phyloP scores from a whole-genome alignment of 2,797 vertebrate species.

The Molossus molossus region DNA sequence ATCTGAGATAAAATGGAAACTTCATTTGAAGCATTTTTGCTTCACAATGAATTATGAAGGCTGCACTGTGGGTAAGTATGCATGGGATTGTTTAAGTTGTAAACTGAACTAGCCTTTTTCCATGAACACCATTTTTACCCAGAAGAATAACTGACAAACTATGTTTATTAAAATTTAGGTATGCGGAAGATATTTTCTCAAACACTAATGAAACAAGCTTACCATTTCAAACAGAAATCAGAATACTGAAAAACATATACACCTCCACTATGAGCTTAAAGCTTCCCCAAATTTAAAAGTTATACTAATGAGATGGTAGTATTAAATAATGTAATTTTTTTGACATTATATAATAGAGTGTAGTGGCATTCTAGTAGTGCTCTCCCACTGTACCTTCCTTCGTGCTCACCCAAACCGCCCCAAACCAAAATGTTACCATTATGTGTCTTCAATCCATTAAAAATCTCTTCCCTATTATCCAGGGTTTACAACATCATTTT shows the following conservation, averaged over 20 bases:
- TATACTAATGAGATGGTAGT: not conserved
- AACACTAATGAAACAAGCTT: not conserved
- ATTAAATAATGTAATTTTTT: constrained; percentile 42
- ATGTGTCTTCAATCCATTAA: constrained; percentile 32
- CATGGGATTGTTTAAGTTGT: constrained; percentile 18
- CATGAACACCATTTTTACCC: not conserved
- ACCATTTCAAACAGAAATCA: constrained; percentile 24
- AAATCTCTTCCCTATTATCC: constrained; percentile 39
- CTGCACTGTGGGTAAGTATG: not conserved
- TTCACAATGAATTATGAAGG: not conserved
- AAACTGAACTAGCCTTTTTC: constrained; percentile 33
- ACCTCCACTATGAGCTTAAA: not conserved
- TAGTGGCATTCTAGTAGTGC: not conserved
- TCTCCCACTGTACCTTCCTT: not conserved
- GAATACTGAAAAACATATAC: constrained; percentile 34
- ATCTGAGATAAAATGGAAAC: not conserved
- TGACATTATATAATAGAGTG: not conserved
- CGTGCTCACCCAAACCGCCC: not conserved
- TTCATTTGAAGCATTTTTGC: not conserved
- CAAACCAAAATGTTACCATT: constrained; percentile 2
- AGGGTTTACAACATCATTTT: constrained; percentile 36
- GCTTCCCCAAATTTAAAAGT: not conserved
- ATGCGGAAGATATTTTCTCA: constrained; percentile 29
- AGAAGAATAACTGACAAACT: constrained; percentile 52
- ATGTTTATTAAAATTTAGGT: constrained; percentile 16